Conservation (phyloP, 2,888 invertebrate species). For the Trilocha varians region DNA sequence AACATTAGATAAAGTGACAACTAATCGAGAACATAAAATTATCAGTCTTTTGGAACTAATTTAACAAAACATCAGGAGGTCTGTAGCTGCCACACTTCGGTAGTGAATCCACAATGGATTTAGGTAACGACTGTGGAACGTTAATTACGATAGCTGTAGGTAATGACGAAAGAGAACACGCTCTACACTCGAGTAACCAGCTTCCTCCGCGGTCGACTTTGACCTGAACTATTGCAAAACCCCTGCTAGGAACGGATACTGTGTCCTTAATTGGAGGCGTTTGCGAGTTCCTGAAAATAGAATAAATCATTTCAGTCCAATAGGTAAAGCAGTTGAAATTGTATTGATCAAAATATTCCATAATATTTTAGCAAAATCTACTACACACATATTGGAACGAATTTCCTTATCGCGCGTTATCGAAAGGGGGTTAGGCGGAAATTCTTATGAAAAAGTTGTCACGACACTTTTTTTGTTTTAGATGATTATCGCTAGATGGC, state of each 20-base stretch:
- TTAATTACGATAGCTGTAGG: conserved; percentile 64
- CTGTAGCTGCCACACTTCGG: conserved; percentile 67
- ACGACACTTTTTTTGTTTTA: too few species aligned
- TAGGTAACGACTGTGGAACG: conserved; percentile 53
- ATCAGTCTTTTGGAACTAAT: conserved; percentile 30
- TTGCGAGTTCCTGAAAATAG: conserved; percentile 54
- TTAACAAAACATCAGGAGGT: conserved; percentile 59
- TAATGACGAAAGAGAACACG: conserved; percentile 49
- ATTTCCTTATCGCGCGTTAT: too few species aligned
- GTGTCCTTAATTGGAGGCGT: conserved; percentile 76
- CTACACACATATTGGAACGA: too few species aligned
- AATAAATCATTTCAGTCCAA: too few species aligned
- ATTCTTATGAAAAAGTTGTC: too few species aligned
- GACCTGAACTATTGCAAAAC: conserved; percentile 70
- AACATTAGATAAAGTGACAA: background rate
- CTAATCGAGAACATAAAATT: conserved; percentile 3
- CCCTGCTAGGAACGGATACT: conserved; percentile 76
- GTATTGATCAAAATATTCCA: too few species aligned
- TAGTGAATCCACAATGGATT: conserved; percentile 50
- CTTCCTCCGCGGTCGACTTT: conserved; percentile 70
- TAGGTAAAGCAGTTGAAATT: too few species aligned
- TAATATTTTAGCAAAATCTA: too few species aligned
- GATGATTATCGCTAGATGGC: too few species aligned
- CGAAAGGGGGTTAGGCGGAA: too few species aligned
- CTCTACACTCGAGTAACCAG: conserved; percentile 61